Evolutionary conservation across 2,888 invertebrate genomes (phyloP), one percentile per base, ranked within the genome.

Genomic region (Metacarcinus magister): DNA sequence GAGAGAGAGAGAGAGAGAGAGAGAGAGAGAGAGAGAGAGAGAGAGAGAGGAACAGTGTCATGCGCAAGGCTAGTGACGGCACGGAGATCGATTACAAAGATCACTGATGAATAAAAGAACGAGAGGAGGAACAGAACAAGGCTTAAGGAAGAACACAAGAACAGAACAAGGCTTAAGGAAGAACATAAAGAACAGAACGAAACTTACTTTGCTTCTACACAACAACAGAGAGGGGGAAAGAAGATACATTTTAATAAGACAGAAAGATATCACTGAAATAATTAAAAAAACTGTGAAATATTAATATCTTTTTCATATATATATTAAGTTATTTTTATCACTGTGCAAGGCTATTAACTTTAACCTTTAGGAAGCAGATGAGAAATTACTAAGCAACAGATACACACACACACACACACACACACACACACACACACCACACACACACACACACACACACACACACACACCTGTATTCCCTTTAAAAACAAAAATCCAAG

Each of bases 401-500:
- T 2, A 87, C 32, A 87, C 10, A 87, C 7, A 32, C 8, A 32
- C 10, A 32, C 32, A 39, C 87, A 87, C 82, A 82, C 82, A 82
- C 82, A 82, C 82, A 82, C 82, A 82, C 82, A 82, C 82, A 82
- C 82, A 82, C 82, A 82, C 82, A 82, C 82, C n/a, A 82, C 32
- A 32, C 82, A 82, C 82, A 28, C 32, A 82, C 82, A 82, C 82
- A 28, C 82, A 28, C 82, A 82, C 82, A 82, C 28, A 82, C 82
- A 82, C 82, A 82, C 82, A 82, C 10, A 82, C 82, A 28, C 28
- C 10, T 60, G 2, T 23, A 13, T 23, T 60, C 60, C 0, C 75
- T 28, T 28, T 7, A 75, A 23, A 75, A 23, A 28, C 75, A 75
- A 2, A 75, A 28, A 28, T 0, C 19, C 8, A 75, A 28, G 75